Evolutionary conservation across 2,888 invertebrate genomes (phyloP), one percentile per base, ranked within the genome.

Genomic region (Neuroscelio doddi): DNA sequence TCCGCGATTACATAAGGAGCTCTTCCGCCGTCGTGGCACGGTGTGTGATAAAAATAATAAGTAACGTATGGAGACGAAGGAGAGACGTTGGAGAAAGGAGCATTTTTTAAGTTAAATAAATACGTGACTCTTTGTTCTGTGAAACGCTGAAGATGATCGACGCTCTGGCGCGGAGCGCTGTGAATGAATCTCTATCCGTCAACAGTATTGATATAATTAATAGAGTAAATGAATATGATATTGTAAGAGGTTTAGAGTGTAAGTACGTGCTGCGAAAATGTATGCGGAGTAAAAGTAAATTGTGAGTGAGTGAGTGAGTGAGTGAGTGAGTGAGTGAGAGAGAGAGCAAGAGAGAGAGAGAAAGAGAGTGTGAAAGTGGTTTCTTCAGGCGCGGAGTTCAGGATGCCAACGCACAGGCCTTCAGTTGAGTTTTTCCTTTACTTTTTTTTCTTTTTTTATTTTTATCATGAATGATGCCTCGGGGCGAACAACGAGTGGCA

Each of bases 151-250:
- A 12, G 79, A 82, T 78, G 77, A 78, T 79, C 58, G 50, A 68
- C 74, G 80, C 79, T 80, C 78, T 80, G 79, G 64, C 73, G 77
- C 79, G 79, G 65, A 68, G 71, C 80, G 79, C 81, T 83, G 83
- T 82, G 83, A 83, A 82, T 81, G 83, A 84, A 84, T 84, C 84
- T 84, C 83, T 84, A 84, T 84, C 84, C 84, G 83, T 84, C 83
- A 84, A 82, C 84, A 84, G 84, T 84, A 83, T 84, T 84, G 82
- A 83, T 84, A 84, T 84, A 82, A 83, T 83, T 82, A 84, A 81
- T 83, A 82, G 79, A 80, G 74, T 82, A 83, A 82, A 83, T 83
- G 79, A 80, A 79, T 83, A 81, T 81, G 80, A 81, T 83, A 82
- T 80, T 80, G 75, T 82, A 82, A 83, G 81, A 77, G 75, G 73